Conservation (phyloP, 2,888 invertebrate species). For the Lepetodrilus schrolli region DNA sequence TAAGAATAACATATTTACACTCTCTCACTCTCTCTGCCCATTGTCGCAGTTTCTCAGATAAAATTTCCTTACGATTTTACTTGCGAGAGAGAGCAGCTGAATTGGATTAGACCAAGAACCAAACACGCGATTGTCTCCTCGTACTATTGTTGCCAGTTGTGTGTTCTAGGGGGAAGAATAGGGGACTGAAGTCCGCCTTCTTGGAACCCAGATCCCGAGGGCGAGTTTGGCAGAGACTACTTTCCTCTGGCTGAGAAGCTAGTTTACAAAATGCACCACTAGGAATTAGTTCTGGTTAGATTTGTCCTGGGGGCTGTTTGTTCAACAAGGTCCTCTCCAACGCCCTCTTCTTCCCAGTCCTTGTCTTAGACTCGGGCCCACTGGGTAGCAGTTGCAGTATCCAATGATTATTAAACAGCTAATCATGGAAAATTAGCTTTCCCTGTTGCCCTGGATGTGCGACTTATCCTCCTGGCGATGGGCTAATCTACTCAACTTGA, state of each 20-base stretch:
- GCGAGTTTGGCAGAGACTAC: not conserved
- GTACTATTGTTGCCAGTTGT: not conserved
- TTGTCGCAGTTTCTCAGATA: slow-evolving; percentile 27
- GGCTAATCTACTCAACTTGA: no score
- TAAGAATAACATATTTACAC: slow-evolving; percentile 30
- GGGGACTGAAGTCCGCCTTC: not conserved
- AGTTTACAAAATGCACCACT: slow-evolving; percentile 11
- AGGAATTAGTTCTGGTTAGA: not conserved
- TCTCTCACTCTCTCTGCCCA: slow-evolving; percentile 19
- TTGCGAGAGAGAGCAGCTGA: slow-evolving; percentile 28
- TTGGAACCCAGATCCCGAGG: not conserved
- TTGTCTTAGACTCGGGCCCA: slow-evolving; percentile 1
- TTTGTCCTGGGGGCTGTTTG: not conserved
- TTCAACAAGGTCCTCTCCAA: not conserved
- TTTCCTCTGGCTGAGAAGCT: not conserved
- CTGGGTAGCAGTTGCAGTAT: not conserved
- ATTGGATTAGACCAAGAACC: slow-evolving; percentile 15
- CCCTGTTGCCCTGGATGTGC: no score
- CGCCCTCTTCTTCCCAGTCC: not conserved
- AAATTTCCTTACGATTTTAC: slow-evolving; percentile 18
- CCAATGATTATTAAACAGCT: slow-evolving; percentile 7
- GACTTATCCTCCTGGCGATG: no score
- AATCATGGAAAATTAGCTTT: slow-evolving; percentile 14
- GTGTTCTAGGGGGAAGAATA: not conserved
- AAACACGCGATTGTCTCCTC: slow-evolving; percentile 18